Percentiles rank a stretch among this genome's conserved stretches.
These are phyloP conservation scores for Pheosia tremula DNA, from an alignment of 2,888 invertebrate species.

Conservation along the genomic window DNA sequence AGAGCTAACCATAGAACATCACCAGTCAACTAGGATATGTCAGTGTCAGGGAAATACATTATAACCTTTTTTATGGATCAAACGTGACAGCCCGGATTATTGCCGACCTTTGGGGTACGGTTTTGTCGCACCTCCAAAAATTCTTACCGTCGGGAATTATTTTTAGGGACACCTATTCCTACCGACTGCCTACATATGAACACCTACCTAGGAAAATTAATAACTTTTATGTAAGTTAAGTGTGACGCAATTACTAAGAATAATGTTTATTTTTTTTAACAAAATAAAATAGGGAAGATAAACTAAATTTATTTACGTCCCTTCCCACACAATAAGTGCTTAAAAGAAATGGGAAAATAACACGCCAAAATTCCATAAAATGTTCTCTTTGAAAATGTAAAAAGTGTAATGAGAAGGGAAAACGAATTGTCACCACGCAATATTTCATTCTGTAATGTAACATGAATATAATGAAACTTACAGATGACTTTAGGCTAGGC, in stretches of 20 bases:
- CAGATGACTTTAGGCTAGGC: too few species aligned
- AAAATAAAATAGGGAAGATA: too few species aligned
- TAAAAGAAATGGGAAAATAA: conserved; percentile 12
- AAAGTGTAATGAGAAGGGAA: conserved; percentile 7
- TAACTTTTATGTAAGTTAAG: too few species aligned
- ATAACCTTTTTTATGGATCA: conserved; percentile 34
- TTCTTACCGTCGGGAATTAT: conserved; percentile 5
- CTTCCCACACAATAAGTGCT: too few species aligned
- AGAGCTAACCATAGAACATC: too few species aligned
- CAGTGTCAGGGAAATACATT: conserved; percentile 14
- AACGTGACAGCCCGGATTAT: conserved; percentile 21
- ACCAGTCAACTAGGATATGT: conserved; percentile 13
- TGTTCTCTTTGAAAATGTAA: conserved; percentile 10
- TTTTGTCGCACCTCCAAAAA: conserved; percentile 6
- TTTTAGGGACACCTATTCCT: not conserved
- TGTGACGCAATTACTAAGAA: too few species aligned
- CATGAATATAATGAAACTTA: conserved; percentile 19
- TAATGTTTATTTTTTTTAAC: too few species aligned
- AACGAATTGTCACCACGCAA: conserved; percentile 32
- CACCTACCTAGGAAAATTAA: too few species aligned
- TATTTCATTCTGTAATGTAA: conserved; percentile 36
- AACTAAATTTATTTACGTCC: too few species aligned
- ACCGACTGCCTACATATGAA: too few species aligned
- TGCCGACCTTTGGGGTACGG: conserved; percentile 7
- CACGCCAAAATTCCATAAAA: conserved; percentile 10